Evolutionary conservation across 1,140 invertebrate species (phyloP).

Genomic region (Drosophila nebulosa): DNA sequence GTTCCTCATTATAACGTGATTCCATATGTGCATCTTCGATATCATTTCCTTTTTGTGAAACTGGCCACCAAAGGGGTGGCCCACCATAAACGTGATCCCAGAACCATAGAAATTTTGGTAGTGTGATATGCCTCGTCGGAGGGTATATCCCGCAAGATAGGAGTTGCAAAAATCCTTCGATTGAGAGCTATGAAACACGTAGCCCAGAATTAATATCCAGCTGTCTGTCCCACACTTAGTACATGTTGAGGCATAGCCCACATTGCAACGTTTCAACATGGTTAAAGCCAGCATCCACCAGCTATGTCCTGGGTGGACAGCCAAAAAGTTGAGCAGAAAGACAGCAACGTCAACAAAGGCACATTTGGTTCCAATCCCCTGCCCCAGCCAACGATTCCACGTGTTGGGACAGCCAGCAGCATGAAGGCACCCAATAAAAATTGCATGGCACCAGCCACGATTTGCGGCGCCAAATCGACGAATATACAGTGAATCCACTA

Average conservation of each 20-base stretch:
- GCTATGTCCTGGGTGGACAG: conserved; percentile 99
- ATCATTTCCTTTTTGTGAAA: conserved; percentile 92
- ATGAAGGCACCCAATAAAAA: conserved; percentile 92
- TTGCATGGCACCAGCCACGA: conserved; percentile 98
- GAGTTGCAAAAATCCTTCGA: conserved; percentile 97
- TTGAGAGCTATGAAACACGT: conserved; percentile 98
- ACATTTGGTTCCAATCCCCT: conserved; percentile 88
- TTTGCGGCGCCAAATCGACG: conserved; percentile 93
- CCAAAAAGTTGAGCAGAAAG: conserved; percentile 96
- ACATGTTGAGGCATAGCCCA: conserved; percentile 99
- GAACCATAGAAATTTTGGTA: conserved; percentile 95
- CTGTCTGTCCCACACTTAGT: conserved; percentile 99
- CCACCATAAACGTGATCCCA: conserved; percentile 96
- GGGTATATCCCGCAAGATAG: conserved; percentile 91
- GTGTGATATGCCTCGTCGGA: conserved; percentile 88
- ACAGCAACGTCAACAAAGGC: conserved; percentile 89
- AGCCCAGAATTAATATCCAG: conserved; percentile 98
- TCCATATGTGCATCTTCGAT: conserved; percentile 79
- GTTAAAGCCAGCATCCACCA: conserved; percentile 99
- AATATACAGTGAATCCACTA: conserved; percentile 96
- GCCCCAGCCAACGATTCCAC: conserved; percentile 89
- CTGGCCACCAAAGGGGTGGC: conserved; percentile 94
- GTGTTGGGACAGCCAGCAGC: conserved; percentile 89
- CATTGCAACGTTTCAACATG: conserved; percentile 98
- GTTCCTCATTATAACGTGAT: conserved; percentile 81